Conservation (phyloP, 2,888 invertebrate species). For the Drosophila barbarae region DNA sequence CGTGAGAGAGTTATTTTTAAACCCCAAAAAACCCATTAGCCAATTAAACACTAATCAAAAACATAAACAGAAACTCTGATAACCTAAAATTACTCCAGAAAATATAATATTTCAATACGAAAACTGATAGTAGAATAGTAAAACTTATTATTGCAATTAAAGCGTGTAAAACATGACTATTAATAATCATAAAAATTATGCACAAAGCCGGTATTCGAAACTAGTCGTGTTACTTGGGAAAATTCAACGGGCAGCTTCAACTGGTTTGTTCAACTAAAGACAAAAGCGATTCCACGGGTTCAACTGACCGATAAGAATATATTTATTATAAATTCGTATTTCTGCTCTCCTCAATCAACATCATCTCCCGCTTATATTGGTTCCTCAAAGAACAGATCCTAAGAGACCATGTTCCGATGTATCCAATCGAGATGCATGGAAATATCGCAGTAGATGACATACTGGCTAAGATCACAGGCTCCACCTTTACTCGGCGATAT, state of each 20-base stretch:
- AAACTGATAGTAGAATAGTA: not conserved
- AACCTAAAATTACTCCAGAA: no score
- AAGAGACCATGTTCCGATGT: constrained; percentile 48
- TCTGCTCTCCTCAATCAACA: not conserved
- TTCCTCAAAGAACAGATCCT: not conserved
- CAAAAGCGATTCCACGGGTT: not conserved
- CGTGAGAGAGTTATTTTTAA: no score
- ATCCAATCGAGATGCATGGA: constrained; percentile 82
- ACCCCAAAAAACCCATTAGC: not conserved
- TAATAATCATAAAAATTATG: not conserved
- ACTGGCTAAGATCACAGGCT: constrained; percentile 83
- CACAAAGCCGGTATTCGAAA: not conserved
- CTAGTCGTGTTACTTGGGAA: not conserved
- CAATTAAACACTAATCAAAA: not conserved
- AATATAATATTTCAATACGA: not conserved
- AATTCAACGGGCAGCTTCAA: not conserved
- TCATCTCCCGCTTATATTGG: not conserved
- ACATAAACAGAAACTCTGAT: not conserved
- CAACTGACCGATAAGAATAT: constrained; percentile 1
- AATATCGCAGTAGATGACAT: constrained; percentile 84
- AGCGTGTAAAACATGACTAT: not conserved
- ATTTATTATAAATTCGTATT: not conserved
- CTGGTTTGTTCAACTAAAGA: not conserved
- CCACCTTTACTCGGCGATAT: constrained; percentile 72
- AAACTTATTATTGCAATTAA: not conserved